These are phyloP conservation scores for Babylonia areolata DNA, from an alignment of 1,140 invertebrate genomes.

Conservation along the genomic window DNA sequence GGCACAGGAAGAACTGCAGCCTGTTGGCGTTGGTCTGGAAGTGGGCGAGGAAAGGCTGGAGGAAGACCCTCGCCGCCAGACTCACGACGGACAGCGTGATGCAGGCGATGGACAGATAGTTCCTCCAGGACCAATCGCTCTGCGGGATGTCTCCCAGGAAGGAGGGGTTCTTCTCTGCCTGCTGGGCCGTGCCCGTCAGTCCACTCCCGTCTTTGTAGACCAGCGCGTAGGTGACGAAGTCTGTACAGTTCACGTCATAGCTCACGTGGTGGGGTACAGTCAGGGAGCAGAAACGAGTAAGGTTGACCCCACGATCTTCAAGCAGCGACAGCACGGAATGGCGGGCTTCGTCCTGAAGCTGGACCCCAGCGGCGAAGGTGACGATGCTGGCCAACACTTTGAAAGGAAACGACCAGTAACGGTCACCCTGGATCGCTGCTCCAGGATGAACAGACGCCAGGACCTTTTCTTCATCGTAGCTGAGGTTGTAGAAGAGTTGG, in stretches of 20 bases:
- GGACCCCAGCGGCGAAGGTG: not conserved
- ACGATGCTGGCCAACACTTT: not conserved
- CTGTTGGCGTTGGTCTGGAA: not conserved
- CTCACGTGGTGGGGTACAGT: not conserved
- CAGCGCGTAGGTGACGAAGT: not conserved
- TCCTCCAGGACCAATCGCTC: not conserved
- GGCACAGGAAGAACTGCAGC: constrained; percentile 24
- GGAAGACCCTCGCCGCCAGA: not conserved
- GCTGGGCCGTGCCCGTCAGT: not conserved
- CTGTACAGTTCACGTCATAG: not conserved
- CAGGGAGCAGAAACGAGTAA: not conserved
- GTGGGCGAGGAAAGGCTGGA: not conserved
- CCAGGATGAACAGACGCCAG: not conserved
- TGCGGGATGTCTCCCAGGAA: not conserved
- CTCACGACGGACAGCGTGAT: not conserved
- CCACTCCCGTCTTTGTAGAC: not conserved
- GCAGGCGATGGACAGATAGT: not conserved
- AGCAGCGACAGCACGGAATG: not conserved
- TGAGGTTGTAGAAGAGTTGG: not conserved
- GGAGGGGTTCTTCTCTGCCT: not conserved
- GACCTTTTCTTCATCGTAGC: not conserved
- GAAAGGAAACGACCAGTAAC: not conserved
- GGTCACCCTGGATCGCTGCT: not conserved
- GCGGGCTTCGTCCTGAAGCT: not conserved
- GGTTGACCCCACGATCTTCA: not conserved